Evolutionary conservation across 2,888 invertebrate genomes (phyloP).

Genomic region (Trachelus stipa): DNA sequence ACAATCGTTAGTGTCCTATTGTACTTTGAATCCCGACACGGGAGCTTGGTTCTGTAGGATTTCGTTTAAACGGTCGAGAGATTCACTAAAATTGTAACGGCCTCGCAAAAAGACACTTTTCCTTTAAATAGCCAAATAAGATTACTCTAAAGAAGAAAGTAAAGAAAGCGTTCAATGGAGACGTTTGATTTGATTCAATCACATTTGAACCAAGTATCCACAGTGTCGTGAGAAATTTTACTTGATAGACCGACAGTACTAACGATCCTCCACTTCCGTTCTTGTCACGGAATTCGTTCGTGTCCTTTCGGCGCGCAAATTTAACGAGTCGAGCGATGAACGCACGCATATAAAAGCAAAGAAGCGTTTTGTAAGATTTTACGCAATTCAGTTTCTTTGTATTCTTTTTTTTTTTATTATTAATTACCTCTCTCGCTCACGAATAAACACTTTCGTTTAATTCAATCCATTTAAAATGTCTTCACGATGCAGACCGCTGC

Average conservation of each 20-base stretch:
- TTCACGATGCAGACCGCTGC: slow-evolving; percentile 16
- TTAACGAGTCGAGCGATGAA: background rate
- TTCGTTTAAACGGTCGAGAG: background rate
- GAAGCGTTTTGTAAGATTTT: background rate
- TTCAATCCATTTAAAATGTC: background rate
- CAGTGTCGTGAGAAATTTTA: background rate
- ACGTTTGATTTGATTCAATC: background rate
- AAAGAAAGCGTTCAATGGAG: background rate
- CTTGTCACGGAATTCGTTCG: background rate
- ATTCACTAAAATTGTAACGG: background rate
- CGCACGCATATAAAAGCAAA: background rate
- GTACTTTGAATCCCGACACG: slow-evolving; percentile 40
- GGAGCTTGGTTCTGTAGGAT: slow-evolving; percentile 42
- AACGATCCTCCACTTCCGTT: background rate
- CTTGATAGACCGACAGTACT: background rate
- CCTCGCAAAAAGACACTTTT: background rate
- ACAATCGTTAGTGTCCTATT: slow-evolving; percentile 30
- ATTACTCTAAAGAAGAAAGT: background rate
- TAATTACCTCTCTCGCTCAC: background rate
- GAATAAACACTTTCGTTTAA: background rate
- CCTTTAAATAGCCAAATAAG: too few species aligned
- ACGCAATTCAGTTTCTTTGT: background rate
- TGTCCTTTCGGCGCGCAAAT: background rate
- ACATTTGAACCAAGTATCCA: background rate
- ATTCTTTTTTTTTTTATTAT: background rate